phyloP scores from a whole-genome alignment of 2,797 vertebrate genomes.

The Gouania willdenowi region DNA sequence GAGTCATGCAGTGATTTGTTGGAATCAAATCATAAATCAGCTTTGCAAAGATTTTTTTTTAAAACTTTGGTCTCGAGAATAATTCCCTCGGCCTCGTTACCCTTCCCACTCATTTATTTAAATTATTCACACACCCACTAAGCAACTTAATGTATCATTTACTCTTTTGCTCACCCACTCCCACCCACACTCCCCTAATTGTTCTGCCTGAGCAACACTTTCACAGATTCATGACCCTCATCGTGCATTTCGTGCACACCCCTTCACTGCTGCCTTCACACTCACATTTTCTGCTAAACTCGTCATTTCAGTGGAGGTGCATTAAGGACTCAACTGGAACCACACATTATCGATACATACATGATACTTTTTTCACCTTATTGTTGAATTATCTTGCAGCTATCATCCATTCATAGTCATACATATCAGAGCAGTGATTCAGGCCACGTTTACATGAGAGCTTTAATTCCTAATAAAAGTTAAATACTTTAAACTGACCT shows the following conservation, averaged over 20 bases:
- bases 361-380: too few relatives aligned
- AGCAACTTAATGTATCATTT: conserved; percentile 12
- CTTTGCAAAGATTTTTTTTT: conserved; percentile 2
- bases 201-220: background rate
- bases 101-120: background rate
- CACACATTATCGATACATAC: too few relatives aligned
- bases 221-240: conserved; percentile 22
- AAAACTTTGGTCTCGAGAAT: conserved; percentile 2
- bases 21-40: conserved; percentile 13
- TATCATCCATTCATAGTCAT: too few relatives aligned
- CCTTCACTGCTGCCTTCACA: background rate
- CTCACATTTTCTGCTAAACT: background rate
- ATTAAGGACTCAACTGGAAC: background rate
- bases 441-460: too few relatives aligned
- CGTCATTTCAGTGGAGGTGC: background rate
- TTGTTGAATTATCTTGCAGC: too few relatives aligned
- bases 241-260: conserved; percentile 6
- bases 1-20: conserved; percentile 5
- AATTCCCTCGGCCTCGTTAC: background rate
- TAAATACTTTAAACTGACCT: too few relatives aligned
- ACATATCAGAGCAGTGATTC: too few relatives aligned
- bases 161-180: conserved; percentile 11
- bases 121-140: background rate
- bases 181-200: conserved; percentile 4
- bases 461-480: too few relatives aligned